phyloP scores from a whole-genome alignment of 2,797 vertebrate genomes.

The Ptychobarbus kaznakovi region DNA sequence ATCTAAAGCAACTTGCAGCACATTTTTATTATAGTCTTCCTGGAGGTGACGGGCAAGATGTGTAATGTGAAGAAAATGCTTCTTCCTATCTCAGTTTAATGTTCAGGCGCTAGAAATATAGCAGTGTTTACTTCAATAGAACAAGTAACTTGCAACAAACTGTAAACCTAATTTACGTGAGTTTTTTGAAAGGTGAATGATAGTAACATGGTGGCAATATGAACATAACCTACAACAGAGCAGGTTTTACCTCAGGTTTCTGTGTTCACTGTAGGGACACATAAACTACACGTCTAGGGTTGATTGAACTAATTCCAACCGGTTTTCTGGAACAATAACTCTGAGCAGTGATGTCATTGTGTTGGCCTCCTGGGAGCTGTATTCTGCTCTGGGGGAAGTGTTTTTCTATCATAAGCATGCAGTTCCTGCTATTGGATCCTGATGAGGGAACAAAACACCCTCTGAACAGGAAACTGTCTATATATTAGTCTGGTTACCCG shows the following conservation, averaged over 20 bases:
- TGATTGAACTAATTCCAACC: not conserved
- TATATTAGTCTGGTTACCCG: conserved; percentile 44
- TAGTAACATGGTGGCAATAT: not conserved
- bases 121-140: not conserved
- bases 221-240: not conserved
- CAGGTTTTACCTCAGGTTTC: conserved; percentile 14
- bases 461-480: conserved; percentile 41
- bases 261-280: not conserved
- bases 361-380: conserved; percentile 36
- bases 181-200: not conserved
- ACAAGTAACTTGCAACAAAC: not conserved
- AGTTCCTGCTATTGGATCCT: conserved; percentile 38
- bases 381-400: conserved; percentile 40
- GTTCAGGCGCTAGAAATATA: not conserved
- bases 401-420: conserved; percentile 31
- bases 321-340: conserved; percentile 13
- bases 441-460: conserved; percentile 16
- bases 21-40: not conserved
- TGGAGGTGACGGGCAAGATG: not conserved
- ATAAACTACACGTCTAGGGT: not conserved
- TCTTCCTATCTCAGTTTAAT: not conserved
- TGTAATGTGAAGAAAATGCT: not conserved
- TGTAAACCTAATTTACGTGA: not conserved
- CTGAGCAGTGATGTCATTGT: conserved; percentile 22
- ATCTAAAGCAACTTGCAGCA: not conserved